A percentile compares a stretch with the other conserved stretches of the same genome.
Conservation (phyloP, 53 echinoderm and acorn worm genomes). For the Astropecten irregularis region DNA sequence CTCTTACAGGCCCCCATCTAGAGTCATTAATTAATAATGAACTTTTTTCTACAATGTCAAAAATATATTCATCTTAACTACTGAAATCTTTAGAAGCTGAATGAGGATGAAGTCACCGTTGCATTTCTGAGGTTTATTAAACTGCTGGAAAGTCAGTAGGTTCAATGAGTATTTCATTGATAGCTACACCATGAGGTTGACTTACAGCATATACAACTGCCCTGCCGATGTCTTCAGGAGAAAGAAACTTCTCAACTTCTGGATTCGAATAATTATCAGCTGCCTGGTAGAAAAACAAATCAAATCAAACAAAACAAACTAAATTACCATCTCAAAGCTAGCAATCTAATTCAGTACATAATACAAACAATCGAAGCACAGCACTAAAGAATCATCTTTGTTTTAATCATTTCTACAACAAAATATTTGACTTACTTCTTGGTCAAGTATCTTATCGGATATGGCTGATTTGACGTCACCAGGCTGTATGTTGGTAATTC, state of each 20-base stretch:
- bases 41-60: too few relatives aligned
- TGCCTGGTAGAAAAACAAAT: slow-evolving; percentile 43
- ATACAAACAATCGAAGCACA: too few relatives aligned
- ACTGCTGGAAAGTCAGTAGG: slow-evolving; percentile 64
- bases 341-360: background rate
- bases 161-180: slow-evolving; percentile 84
- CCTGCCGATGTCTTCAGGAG: slow-evolving; percentile 75
- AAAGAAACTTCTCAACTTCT: slow-evolving; percentile 52
- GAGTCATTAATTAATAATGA: too few relatives aligned
- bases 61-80: too few relatives aligned
- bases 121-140: slow-evolving; percentile 21
- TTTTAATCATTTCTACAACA: too few relatives aligned
- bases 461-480: slow-evolving; percentile 67
- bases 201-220: slow-evolving; percentile 71
- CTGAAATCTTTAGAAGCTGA: too few relatives aligned
- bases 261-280: slow-evolving; percentile 22
- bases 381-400: too few relatives aligned
- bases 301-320: background rate
- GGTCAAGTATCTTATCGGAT: slow-evolving; percentile 34
- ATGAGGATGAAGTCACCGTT: too few relatives aligned
- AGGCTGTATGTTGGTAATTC: slow-evolving; percentile 74
- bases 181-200: slow-evolving; percentile 73
- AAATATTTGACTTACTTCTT: too few relatives aligned
- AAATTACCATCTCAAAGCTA: too few relatives aligned
- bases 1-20: too few relatives aligned